Conservation (phyloP, 2,888 invertebrate species). For the Octonoba sinensis region DNA sequence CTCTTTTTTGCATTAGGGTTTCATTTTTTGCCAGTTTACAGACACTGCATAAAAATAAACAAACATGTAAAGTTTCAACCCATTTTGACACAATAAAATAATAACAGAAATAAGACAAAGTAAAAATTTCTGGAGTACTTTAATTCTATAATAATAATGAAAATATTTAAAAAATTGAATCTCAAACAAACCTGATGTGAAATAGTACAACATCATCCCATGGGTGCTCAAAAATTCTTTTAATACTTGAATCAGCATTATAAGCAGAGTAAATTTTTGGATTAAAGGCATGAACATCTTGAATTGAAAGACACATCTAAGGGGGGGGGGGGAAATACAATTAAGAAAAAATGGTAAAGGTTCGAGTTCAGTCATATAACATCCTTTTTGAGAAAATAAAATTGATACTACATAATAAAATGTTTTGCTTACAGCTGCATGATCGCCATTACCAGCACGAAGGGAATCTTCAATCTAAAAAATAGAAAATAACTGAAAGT, state of each 20-base stretch:
- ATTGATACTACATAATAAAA: neutral
- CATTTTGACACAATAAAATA: too few relatives aligned
- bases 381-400: neutral
- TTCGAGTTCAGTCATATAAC: neutral
- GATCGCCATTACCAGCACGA: slow-evolving; percentile 29
- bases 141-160: too few relatives aligned
- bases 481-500: neutral
- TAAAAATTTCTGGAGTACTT: too few relatives aligned
- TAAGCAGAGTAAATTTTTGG: slow-evolving; percentile 34
- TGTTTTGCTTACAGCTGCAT: slow-evolving; percentile 28
- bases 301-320: slow-evolving; percentile 57
- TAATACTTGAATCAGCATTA: slow-evolving; percentile 80
- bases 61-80: too few relatives aligned
- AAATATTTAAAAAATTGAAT: too few relatives aligned
- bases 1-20: slow-evolving; percentile 7
- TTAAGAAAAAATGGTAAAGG: neutral
- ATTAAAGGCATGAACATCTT: slow-evolving; percentile 43
- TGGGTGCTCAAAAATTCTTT: slow-evolving; percentile 80
- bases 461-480: slow-evolving; percentile 46
- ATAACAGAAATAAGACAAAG: too few relatives aligned
- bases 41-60: neutral
- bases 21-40: neutral
- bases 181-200: slow-evolving; percentile 82
- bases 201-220: slow-evolving; percentile 82
- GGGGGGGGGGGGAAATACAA: too few relatives aligned